Percentiles rank a stretch among this genome's conserved stretches.
These are phyloP conservation scores for Mylabris sibirica DNA, from an alignment of 2,888 invertebrate genomes.

Conservation along the genomic window DNA sequence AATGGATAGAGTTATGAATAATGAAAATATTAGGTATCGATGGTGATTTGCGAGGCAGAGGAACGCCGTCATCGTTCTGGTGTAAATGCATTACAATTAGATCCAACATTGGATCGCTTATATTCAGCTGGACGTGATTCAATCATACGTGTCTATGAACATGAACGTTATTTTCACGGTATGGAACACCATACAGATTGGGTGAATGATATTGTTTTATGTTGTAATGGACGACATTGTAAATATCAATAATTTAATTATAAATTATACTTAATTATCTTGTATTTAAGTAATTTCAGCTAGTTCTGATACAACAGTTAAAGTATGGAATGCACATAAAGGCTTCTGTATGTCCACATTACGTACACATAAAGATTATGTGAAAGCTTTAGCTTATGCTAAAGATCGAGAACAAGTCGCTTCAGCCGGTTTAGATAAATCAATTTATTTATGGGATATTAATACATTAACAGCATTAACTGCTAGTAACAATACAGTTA, in stretches of 20 bases:
- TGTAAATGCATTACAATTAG: conserved; percentile 94
- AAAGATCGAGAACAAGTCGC: conserved; percentile 96
- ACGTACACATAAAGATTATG: conserved; percentile 98
- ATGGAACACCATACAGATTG: conserved; percentile 99
- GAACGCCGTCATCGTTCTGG: conserved; percentile 95
- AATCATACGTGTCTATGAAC: conserved; percentile 92
- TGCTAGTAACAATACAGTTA: conserved; percentile 98
- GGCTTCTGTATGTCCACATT: conserved; percentile 99
- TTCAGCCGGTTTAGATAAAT: conserved; percentile 95
- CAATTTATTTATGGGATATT: conserved; percentile 98
- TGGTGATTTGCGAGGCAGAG: conserved; percentile 96
- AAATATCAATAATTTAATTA: conserved; percentile 52
- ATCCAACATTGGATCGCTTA: conserved; percentile 83
- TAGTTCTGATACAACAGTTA: conserved; percentile 98
- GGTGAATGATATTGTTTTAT: conserved; percentile 99
- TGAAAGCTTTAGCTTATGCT: conserved; percentile 96
- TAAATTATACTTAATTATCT: conserved; percentile 12
- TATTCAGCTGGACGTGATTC: conserved; percentile 98
- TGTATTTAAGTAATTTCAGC: conserved; percentile 88
- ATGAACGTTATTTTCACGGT: conserved; percentile 87
- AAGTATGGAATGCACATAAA: conserved; percentile 99
- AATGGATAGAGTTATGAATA: no score
- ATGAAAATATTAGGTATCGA: conserved; percentile 79
- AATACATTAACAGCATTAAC: conserved; percentile 96
- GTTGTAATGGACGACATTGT: conserved; percentile 96